These are phyloP conservation scores for Stenodera caucasica DNA, from an alignment of 2,888 invertebrate genomes.

Conservation along the genomic window DNA sequence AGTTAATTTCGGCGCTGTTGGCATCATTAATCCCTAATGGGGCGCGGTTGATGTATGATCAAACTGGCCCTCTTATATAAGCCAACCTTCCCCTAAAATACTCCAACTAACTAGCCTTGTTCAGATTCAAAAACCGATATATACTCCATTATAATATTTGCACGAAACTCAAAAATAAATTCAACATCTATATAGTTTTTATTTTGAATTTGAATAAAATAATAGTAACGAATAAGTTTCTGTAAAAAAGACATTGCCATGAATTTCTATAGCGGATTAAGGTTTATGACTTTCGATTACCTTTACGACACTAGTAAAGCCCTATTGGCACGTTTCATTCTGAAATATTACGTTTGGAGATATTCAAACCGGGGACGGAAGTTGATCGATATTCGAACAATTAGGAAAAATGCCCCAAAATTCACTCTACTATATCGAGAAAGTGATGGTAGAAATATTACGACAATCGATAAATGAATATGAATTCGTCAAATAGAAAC, in stretches of 20 bases:
- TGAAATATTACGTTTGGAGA: slow-evolving; percentile 49
- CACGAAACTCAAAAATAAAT: too few species aligned
- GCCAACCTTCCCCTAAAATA: slow-evolving; percentile 17
- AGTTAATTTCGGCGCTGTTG: slow-evolving; percentile 58
- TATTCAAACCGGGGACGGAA: not conserved
- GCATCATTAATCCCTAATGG: slow-evolving; percentile 59
- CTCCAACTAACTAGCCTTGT: slow-evolving; percentile 2
- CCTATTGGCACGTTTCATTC: slow-evolving; percentile 48
- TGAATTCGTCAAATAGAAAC: too few species aligned
- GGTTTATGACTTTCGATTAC: slow-evolving; percentile 57
- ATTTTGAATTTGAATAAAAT: too few species aligned
- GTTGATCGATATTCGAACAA: not conserved
- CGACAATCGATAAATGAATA: too few species aligned
- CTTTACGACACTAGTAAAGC: slow-evolving; percentile 54
- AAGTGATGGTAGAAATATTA: too few species aligned
- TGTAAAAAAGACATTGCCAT: slow-evolving; percentile 37
- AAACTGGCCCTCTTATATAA: slow-evolving; percentile 39
- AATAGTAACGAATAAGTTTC: not conserved
- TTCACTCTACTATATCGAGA: too few species aligned
- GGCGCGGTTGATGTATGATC: slow-evolving; percentile 59
- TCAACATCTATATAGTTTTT: too few species aligned
- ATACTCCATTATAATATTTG: not conserved
- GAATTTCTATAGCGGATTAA: slow-evolving; percentile 53
- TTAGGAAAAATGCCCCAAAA: not conserved
- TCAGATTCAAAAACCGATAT: not conserved